Conservation (phyloP, 2,888 invertebrate genomes). For the Mystacides longicornis region DNA sequence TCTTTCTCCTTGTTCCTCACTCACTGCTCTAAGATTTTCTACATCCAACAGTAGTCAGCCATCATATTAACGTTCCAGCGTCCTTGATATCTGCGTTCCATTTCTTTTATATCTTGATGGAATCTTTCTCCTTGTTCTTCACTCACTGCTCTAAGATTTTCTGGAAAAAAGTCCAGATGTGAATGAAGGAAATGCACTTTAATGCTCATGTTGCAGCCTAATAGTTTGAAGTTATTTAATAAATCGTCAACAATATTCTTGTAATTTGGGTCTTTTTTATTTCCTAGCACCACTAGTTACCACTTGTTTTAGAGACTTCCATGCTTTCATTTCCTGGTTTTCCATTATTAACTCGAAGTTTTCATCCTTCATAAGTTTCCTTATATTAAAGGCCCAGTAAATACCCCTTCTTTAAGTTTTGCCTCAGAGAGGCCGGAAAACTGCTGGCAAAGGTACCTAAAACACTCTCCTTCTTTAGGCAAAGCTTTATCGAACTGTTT, state of each 20-base stretch:
- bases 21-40: too few relatives aligned
- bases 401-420: conserved; percentile 3
- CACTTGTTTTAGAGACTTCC: neutral
- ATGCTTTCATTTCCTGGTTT: neutral
- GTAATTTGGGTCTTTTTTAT: neutral
- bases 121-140: neutral
- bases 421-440: conserved; percentile 1
- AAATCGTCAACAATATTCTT: conserved; percentile 1
- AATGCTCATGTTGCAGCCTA: neutral
- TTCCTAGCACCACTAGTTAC: neutral
- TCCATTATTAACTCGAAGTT: neutral
- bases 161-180: conserved; percentile 4
- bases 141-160: conserved; percentile 2
- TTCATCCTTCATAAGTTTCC: conserved; percentile 3
- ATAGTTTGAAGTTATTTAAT: neutral
- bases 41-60: too few relatives aligned
- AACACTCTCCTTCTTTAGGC: conserved; percentile 2
- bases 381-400: neutral
- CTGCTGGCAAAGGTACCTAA: conserved; percentile 1
- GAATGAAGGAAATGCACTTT: conserved; percentile 1
- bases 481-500: conserved; percentile 1
- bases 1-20: too few relatives aligned
- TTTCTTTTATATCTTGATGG: conserved; percentile 3
- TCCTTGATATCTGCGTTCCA: conserved; percentile 3
- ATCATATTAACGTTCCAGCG: too few relatives aligned